phyloP scores from a whole-genome alignment of 2,888 invertebrate species.

The Tyria jacobaeae region DNA sequence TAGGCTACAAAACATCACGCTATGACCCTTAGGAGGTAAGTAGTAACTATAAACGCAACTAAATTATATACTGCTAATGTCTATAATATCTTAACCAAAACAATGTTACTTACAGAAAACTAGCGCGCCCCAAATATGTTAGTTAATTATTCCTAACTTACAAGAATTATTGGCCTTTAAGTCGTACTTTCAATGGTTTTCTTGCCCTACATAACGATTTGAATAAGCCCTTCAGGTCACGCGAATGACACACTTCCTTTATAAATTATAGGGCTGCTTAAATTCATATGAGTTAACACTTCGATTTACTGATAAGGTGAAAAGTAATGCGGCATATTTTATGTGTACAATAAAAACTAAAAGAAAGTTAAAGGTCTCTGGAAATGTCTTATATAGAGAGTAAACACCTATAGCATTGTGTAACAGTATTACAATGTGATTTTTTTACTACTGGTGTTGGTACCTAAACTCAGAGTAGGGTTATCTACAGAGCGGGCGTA shows the following conservation, averaged over 20 bases:
- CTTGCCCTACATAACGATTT: conserved; percentile 42
- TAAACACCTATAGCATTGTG: too few species aligned
- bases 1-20: conserved; percentile 3
- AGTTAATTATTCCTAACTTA: conserved; percentile 39
- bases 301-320: conserved; percentile 1
- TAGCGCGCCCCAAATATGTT: conserved; percentile 29
- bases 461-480: too few species aligned
- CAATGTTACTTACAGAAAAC: conserved; percentile 17
- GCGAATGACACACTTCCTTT: conserved; percentile 29
- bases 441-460: too few species aligned
- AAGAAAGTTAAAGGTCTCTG: too few species aligned
- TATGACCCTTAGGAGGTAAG: background rate
- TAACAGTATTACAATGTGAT: too few species aligned
- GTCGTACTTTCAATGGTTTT: conserved; percentile 34
- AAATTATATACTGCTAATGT: too few species aligned
- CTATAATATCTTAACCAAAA: too few species aligned
- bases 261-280: conserved; percentile 20
- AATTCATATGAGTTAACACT: conserved; percentile 11
- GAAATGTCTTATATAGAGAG: too few species aligned
- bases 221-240: conserved; percentile 35
- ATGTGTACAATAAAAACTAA: too few species aligned
- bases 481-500: too few species aligned
- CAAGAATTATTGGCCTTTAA: conserved; percentile 28
- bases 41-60: background rate
- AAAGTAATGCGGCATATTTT: background rate